Conservation (phyloP, 1,140 invertebrate species). For the Camponotus floridanus region DNA sequence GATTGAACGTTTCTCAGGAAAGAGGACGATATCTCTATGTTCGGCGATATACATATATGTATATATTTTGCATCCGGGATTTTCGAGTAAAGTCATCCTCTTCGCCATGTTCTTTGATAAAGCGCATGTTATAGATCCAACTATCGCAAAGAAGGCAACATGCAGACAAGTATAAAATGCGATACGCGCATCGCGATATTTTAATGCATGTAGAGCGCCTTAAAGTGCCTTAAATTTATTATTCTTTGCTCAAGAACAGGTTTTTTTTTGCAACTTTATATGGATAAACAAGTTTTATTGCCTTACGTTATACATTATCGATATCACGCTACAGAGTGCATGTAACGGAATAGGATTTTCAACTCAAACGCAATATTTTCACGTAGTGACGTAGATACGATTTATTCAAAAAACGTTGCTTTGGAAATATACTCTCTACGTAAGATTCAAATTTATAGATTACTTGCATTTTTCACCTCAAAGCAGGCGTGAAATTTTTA, state of each 20-base stretch:
- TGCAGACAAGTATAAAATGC: slow-evolving; percentile 12
- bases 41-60: slow-evolving; percentile 41
- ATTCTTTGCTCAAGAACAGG: slow-evolving; percentile 8
- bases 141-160: neutral
- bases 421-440: neutral
- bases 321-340: neutral
- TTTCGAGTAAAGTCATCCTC: slow-evolving; percentile 34
- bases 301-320: slow-evolving; percentile 6
- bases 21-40: slow-evolving; percentile 45
- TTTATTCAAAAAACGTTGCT: slow-evolving; percentile 34
- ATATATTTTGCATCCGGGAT: slow-evolving; percentile 27
- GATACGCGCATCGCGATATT: slow-evolving; percentile 21
- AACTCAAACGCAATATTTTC: slow-evolving; percentile 34
- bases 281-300: slow-evolving; percentile 42
- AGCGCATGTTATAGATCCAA: slow-evolving; percentile 35
- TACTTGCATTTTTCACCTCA: slow-evolving; percentile 17
- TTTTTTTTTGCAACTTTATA: slow-evolving; percentile 19
- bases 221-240: neutral
- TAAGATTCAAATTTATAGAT: slow-evolving; percentile 17
- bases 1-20: slow-evolving; percentile 65
- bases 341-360: slow-evolving; percentile 37
- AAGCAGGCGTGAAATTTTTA: neutral
- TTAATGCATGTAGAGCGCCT: slow-evolving; percentile 2
- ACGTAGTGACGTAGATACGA: neutral
- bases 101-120: slow-evolving; percentile 25